Base-by-base conservation (phyloP, 2,113 vertebrate genomes). In the Ameiurus melas region DNA sequence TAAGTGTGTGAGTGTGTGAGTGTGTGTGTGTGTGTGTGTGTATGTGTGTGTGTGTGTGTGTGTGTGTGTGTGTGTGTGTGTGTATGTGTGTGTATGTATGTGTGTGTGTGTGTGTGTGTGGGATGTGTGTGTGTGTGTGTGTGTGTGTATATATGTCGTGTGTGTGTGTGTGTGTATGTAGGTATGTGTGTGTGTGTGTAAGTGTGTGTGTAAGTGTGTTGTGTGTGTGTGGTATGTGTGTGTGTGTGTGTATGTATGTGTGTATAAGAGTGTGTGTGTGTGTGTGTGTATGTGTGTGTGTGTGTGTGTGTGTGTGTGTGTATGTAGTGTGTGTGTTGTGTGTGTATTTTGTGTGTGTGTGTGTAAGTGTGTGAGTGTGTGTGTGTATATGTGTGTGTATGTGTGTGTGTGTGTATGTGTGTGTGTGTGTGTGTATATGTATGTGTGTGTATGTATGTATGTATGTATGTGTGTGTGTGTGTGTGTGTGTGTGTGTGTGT, bases 221-320 rank as follows among this genome's bases (percentile, higher is more conserved):
- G 43, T 47, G 64, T 36, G 33, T 71, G 39, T 75, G 36, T 73
- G 71, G 71, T 73, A 36, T 73, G 70, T 73, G 70, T 73, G 70
- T 73, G 70, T 73, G 71, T 75, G 71, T 75, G 36, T 75, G 36
- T 43, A 36, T 70, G 68, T 70, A 13, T 36, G 68, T 19, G 62
- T 70, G 66, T 70, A n/a, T n/a, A n/a, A n/a, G n/a, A n/a, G 66
- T 33, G 66, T 70, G 68, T 70, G 68, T 71, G 68, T 70, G 68
- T 70, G n/a, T 6, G 43, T 47, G 43, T 47, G 43, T 47, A 6
- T 47, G 43, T 47, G 64, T 36, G 33, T 71, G 39, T 75, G 36
- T 73, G 71, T 73, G 71, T 73, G 70, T 73, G 70, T 73, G 70
- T 73, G 70, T 73, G 70, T 73, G 71, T 75, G 71, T 75, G 36